phyloP scores from a whole-genome alignment of 2,797 vertebrate species.

The Sciaenops ocellatus region DNA sequence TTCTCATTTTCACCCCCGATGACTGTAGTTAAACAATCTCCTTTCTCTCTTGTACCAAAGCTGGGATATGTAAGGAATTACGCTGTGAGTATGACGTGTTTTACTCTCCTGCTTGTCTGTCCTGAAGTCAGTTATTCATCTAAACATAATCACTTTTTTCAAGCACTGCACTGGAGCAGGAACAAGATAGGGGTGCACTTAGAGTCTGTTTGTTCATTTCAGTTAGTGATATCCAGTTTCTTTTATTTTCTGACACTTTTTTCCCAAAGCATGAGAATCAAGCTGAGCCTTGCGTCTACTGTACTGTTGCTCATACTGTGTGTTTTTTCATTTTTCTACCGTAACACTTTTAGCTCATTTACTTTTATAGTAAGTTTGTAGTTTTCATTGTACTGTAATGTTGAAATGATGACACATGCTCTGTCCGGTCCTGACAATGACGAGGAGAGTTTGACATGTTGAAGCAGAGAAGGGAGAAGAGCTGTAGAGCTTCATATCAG shows the following conservation, averaged over 20 bases:
- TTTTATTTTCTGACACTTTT: slow-evolving; percentile 70
- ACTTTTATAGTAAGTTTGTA: slow-evolving; percentile 45
- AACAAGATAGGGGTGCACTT: slow-evolving; percentile 64
- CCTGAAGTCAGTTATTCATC: slow-evolving; percentile 82
- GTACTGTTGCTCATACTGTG: slow-evolving; percentile 63
- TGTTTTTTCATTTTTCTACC: slow-evolving; percentile 61
- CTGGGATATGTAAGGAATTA: slow-evolving; percentile 89
- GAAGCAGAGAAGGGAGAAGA: slow-evolving; percentile 29
- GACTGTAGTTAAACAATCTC: slow-evolving; percentile 82
- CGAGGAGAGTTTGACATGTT: slow-evolving; percentile 25
- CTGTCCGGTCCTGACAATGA: slow-evolving; percentile 36
- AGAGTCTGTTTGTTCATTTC: slow-evolving; percentile 72
- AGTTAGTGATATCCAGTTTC: slow-evolving; percentile 59
- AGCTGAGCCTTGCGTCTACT: slow-evolving; percentile 67
- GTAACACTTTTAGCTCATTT: slow-evolving; percentile 55
- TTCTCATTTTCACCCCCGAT: slow-evolving; percentile 57
- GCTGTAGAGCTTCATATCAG: slow-evolving; percentile 17
- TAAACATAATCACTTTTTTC: slow-evolving; percentile 80
- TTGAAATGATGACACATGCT: slow-evolving; percentile 55
- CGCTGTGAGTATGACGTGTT: slow-evolving; percentile 86
- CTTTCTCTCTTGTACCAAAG: slow-evolving; percentile 87
- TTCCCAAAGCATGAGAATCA: slow-evolving; percentile 78
- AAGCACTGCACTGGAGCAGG: slow-evolving; percentile 73
- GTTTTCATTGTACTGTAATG: slow-evolving; percentile 52
- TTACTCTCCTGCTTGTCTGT: slow-evolving; percentile 84